These are phyloP conservation scores for Drosophila orosa DNA, from an alignment of 1,140 invertebrate genomes.

Conservation along the genomic window DNA sequence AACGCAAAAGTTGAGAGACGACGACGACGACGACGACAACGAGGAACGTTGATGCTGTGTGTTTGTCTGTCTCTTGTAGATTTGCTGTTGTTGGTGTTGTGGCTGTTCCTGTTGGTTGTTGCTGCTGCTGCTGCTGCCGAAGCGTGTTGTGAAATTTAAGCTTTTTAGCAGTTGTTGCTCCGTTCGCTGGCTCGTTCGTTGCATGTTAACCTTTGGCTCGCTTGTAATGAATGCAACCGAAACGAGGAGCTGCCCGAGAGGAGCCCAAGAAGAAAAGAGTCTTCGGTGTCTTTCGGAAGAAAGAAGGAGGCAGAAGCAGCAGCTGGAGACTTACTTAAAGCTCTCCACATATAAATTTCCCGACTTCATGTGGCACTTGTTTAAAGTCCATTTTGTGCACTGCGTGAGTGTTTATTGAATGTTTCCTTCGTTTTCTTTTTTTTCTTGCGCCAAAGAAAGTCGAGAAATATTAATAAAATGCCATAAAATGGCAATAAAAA, in stretches of 20 bases:
- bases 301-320: slow-evolving; percentile 23
- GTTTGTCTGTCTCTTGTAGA: slow-evolving; percentile 33
- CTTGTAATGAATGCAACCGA: slow-evolving; percentile 81
- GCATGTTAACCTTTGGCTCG: slow-evolving; percentile 81
- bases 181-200: slow-evolving; percentile 64
- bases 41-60: slow-evolving; percentile 51
- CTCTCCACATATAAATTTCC: slow-evolving; percentile 75
- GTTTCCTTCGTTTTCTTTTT: slow-evolving; percentile 10
- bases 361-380: slow-evolving; percentile 77
- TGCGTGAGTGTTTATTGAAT: slow-evolving; percentile 81
- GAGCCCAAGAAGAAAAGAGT: slow-evolving; percentile 27
- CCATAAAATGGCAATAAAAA: slow-evolving; percentile 76
- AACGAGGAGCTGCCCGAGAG: slow-evolving; percentile 32
- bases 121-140: slow-evolving; percentile 50
- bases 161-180: slow-evolving; percentile 77
- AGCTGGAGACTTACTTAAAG: slow-evolving; percentile 77
- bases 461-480: slow-evolving; percentile 76
- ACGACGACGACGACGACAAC: slow-evolving; percentile 29
- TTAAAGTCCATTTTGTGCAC: slow-evolving; percentile 80
- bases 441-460: slow-evolving; percentile 21
- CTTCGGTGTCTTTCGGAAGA: slow-evolving; percentile 4
- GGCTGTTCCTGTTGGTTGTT: slow-evolving; percentile 31
- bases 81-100: slow-evolving; percentile 25
- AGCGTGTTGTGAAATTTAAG: slow-evolving; percentile 83
- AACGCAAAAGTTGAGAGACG: slow-evolving; percentile 82